These are phyloP conservation scores for Cynocephalus volans DNA, from an alignment of 2,113 vertebrate genomes.

Conservation along the genomic window DNA sequence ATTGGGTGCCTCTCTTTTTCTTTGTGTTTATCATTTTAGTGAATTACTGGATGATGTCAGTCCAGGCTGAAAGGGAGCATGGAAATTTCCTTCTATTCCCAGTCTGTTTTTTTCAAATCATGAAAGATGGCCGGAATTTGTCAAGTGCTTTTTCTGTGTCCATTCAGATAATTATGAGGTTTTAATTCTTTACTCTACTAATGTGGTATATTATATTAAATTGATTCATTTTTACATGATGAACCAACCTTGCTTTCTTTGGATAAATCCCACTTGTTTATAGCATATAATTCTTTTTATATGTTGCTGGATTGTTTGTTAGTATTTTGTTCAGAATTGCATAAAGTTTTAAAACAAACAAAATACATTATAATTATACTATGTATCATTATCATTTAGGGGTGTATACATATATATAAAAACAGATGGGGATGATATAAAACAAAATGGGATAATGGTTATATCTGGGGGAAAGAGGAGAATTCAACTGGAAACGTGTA, in stretches of 20 bases:
- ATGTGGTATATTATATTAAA: not conserved
- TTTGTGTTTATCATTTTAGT: too few species aligned
- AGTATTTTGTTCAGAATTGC: not conserved
- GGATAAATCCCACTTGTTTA: not conserved
- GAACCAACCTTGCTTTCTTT: not conserved
- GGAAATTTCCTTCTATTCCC: not conserved
- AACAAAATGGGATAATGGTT: not conserved
- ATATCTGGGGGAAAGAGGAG: not conserved
- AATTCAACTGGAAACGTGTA: not conserved
- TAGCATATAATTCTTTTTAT: not conserved
- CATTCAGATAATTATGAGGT: not conserved
- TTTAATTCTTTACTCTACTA: slow-evolving; percentile 31
- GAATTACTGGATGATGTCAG: too few species aligned
- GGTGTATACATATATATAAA: not conserved
- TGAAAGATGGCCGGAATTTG: not conserved
- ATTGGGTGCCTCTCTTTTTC: too few species aligned
- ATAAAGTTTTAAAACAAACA: not conserved
- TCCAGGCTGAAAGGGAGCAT: too few species aligned
- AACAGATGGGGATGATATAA: not conserved
- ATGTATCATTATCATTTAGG: not conserved
- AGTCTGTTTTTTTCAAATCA: slow-evolving; percentile 5
- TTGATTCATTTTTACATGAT: not conserved
- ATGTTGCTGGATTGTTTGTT: not conserved
- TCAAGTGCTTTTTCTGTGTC: not conserved
- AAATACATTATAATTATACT: not conserved